A percentile compares a stretch with the other conserved stretches of the same genome.
These are phyloP conservation scores for Clarias gariepinus DNA, from an alignment of 2,113 vertebrate genomes.

Conservation along the genomic window DNA sequence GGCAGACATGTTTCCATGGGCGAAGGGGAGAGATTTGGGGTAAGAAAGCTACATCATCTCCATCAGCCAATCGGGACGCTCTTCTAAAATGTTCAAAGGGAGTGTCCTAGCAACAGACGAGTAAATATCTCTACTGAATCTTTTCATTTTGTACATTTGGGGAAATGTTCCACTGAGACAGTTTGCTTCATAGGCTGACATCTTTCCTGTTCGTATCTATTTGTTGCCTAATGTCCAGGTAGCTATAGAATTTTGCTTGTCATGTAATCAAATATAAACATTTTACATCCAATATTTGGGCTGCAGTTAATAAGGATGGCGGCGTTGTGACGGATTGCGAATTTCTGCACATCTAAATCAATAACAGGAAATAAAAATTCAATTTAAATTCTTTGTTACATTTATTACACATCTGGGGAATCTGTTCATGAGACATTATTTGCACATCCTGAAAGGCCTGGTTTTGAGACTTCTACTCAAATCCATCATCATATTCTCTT, in stretches of 20 bases:
- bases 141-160: slow-evolving; percentile 56
- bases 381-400: background rate
- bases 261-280: background rate
- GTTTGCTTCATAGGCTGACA: background rate
- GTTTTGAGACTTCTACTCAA: slow-evolving; percentile 48
- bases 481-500: slow-evolving; percentile 35
- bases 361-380: background rate
- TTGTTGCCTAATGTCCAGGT: background rate
- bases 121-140: slow-evolving; percentile 72
- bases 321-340: background rate
- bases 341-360: background rate
- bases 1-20: slow-evolving; percentile 76
- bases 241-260: background rate
- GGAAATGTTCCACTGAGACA: background rate
- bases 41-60: slow-evolving; percentile 77
- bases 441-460: background rate
- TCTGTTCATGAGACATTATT: slow-evolving; percentile 47
- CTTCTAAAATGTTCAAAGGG: slow-evolving; percentile 77
- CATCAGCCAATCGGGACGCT: slow-evolving; percentile 70
- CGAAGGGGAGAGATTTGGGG: slow-evolving; percentile 72
- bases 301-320: background rate
- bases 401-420: slow-evolving; percentile 9
- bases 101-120: slow-evolving; percentile 83
- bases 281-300: background rate
- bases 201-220: background rate